Evolutionary conservation across 2,888 invertebrate species (phyloP), one percentile per base, ranked within the genome.

Genomic region (Didymodactylos carnosus): DNA sequence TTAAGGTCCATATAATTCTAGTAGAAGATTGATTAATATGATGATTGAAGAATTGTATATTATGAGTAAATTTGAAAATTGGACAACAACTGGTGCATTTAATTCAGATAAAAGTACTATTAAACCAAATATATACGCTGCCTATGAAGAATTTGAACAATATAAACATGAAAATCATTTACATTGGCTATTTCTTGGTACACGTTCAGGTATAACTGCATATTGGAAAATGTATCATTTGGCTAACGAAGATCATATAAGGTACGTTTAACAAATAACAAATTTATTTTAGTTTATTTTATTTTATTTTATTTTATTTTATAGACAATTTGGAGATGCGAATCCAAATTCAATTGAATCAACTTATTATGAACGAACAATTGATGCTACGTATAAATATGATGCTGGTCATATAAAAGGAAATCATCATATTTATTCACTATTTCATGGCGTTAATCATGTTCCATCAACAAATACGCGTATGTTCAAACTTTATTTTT

Each of bases 1-100:
- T 62, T 4, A 3, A 62, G 62, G 62, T 35, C 62, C 62, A 19
- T 62, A 35, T 35, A n/a, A 35, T 6, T 29, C 62, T 19, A 62
- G 62, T n/a, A 62, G 19, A 62, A 16, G n/a, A 62, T n/a, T 62
- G 27, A 62, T 62, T 35, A 2, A 35, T 35, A 62, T 62, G 62
- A 62, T 62, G 62, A n/a, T 62, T 35, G 62, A 62, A 35, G 62
- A 62, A 62, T 62, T 62, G n/a, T 62, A 62, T 35, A 62, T 62
- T n/a, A 62, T 62, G 62, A 62, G 62, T 35, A 62, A 62, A 62
- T 62, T 62, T n/a, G 62, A 62, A 62, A 62, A 62, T 35, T 62
- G 62, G 62, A 62, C 62, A 19, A 62, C 29, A 35, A 62, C 62
- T 35, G 62, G 62, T 62, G n/a, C 35, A 29, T 35, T 35, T 19